Evolutionary conservation across 2,888 invertebrate genomes (phyloP).

Genomic region (Eristalinus aeneus): DNA sequence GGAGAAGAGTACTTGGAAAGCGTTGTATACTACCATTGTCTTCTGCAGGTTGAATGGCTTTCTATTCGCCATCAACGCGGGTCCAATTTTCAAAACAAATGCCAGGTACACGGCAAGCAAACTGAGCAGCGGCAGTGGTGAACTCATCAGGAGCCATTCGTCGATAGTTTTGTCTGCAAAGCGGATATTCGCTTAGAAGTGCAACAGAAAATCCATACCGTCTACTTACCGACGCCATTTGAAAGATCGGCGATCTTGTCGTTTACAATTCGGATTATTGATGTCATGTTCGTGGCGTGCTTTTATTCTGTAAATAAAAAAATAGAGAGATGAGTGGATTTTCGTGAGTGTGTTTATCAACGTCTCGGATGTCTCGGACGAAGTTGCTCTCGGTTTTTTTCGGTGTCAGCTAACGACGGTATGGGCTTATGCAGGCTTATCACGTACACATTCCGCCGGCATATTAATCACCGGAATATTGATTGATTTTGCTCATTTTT

Average conservation of each 20-base stretch:
- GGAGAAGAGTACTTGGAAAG: conserved; percentile 93
- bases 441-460: conserved; percentile 51
- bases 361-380: conserved; percentile 25
- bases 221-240: conserved; percentile 78
- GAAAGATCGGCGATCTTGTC: conserved; percentile 77
- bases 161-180: conserved; percentile 88
- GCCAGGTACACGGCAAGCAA: conserved; percentile 86
- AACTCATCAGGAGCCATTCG: conserved; percentile 89
- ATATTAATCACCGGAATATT: conserved; percentile 57
- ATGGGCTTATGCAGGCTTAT: neutral
- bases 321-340: neutral
- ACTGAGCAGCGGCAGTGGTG: conserved; percentile 86
- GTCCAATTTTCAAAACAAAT: conserved; percentile 89
- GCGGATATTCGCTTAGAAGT: neutral
- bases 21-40: conserved; percentile 89
- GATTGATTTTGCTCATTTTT: conserved; percentile 19
- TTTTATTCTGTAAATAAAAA: neutral
- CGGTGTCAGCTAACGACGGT: conserved; percentile 21
- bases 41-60: conserved; percentile 88
- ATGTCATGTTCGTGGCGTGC: conserved; percentile 74
- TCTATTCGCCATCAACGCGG: conserved; percentile 88
- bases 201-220: neutral
- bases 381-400: neutral
- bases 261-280: conserved; percentile 77
- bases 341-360: neutral